Percentiles rank a stretch among this genome's conserved stretches.
phyloP scores from a whole-genome alignment of 1,140 invertebrate genomes.

The Conus betulinus region DNA sequence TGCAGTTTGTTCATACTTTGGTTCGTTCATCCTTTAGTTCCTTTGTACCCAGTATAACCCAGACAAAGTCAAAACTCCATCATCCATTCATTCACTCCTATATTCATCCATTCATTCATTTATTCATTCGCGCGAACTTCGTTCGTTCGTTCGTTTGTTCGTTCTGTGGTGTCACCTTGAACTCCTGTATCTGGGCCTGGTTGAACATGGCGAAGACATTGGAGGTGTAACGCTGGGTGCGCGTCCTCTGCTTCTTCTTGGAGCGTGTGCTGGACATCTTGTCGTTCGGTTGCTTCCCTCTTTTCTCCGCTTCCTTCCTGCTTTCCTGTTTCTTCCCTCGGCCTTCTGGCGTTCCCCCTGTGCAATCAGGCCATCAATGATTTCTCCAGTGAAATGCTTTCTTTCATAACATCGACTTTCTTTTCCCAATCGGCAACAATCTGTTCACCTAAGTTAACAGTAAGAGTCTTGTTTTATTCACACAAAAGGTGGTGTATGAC shows the following conservation, averaged over 20 bases:
- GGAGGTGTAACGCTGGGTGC: conserved; percentile 84
- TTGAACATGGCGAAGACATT: conserved; percentile 99
- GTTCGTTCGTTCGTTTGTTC: neutral
- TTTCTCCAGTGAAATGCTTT: no score
- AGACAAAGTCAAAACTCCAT: no score
- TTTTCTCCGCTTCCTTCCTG: neutral
- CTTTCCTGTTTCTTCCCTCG: no score
- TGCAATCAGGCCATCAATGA: no score
- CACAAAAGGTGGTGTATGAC: no score
- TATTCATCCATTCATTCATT: neutral
- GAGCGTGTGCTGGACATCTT: conserved; percentile 89
- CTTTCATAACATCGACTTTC: no score
- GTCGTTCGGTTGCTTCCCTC: neutral
- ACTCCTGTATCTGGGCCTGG: conserved; percentile 98
- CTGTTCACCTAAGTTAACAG: no score
- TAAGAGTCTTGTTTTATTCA: no score
- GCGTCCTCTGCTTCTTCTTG: conserved; percentile 84
- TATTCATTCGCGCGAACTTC: neutral
- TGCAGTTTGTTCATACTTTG: neutral
- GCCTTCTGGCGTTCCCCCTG: no score
- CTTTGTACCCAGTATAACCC: neutral
- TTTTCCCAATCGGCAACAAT: no score
- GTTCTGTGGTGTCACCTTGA: conserved; percentile 82
- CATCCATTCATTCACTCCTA: neutral
- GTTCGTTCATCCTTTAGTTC: neutral